phyloP scores from a whole-genome alignment of 1,140 invertebrate species.

The honey bee (Apis mellifera) region Amel_HAv3.1 CM009945.2:3790001-3790500 shows the following conservation, averaged over 20 bases:
- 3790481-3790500: constrained; percentile 85
- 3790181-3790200: too few relatives aligned
- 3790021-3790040: too few relatives aligned
- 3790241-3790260: neutral
- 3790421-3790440: constrained; percentile 29
- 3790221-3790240: too few relatives aligned
- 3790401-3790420: constrained; percentile 24
- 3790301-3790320: constrained; percentile 53
- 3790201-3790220: too few relatives aligned
- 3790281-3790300: constrained; percentile 50
- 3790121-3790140: too few relatives aligned
- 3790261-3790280: constrained; percentile 6
- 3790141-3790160: too few relatives aligned
- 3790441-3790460: constrained; percentile 76
- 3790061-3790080: too few relatives aligned
- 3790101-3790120: too few relatives aligned
- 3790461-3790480: constrained; percentile 85
- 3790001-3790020: too few relatives aligned
- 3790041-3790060: too few relatives aligned
- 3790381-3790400: constrained; percentile 44
- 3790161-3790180: too few relatives aligned
- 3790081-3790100: too few relatives aligned
- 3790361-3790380: constrained; percentile 63
- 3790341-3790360: constrained; percentile 68
- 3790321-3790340: constrained; percentile 60